Evolutionary conservation across 2,113 vertebrate genomes (phyloP).

Genomic region (Chascanopsetta lugubris): DNA sequence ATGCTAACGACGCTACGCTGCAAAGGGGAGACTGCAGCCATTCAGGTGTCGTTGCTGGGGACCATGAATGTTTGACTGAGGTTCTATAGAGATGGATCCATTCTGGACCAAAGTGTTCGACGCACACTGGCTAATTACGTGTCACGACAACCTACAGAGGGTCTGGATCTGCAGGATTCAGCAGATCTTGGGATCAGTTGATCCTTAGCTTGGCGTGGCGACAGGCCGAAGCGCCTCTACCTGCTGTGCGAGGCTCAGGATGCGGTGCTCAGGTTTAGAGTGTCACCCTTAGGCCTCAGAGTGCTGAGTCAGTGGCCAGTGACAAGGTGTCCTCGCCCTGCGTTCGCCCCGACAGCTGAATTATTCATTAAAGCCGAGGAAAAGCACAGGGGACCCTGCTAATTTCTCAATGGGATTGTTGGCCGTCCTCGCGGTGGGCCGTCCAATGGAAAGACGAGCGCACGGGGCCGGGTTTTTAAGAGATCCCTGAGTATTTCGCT

Average conservation of each 20-base stretch:
- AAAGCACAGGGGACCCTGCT: constrained; percentile 71
- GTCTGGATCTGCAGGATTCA: neutral
- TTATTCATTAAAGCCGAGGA: constrained; percentile 77
- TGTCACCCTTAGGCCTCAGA: constrained; percentile 68
- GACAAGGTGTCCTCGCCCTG: constrained; percentile 69
- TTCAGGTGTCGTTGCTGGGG: too few species aligned
- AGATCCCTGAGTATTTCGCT: constrained; percentile 52
- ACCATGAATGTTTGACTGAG: neutral
- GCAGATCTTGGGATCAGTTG: constrained; percentile 6
- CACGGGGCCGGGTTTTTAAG: constrained; percentile 31
- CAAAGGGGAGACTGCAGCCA: too few species aligned
- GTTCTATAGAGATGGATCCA: too few species aligned
- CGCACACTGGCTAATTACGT: neutral
- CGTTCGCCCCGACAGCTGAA: constrained; percentile 73
- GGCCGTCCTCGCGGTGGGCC: constrained; percentile 67
- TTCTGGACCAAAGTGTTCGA: too few species aligned
- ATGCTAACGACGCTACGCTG: too few species aligned
- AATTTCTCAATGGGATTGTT: constrained; percentile 81
- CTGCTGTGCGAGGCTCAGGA: constrained; percentile 47
- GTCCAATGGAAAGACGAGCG: constrained; percentile 48
- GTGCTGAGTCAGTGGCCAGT: constrained; percentile 74
- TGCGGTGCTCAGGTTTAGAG: constrained; percentile 59
- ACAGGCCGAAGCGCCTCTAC: constrained; percentile 23
- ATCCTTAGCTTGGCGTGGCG: too few species aligned
- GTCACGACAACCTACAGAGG: neutral